phyloP scores from a whole-genome alignment of 2,797 vertebrate species.

The Crocodylus rhombifer region DNA sequence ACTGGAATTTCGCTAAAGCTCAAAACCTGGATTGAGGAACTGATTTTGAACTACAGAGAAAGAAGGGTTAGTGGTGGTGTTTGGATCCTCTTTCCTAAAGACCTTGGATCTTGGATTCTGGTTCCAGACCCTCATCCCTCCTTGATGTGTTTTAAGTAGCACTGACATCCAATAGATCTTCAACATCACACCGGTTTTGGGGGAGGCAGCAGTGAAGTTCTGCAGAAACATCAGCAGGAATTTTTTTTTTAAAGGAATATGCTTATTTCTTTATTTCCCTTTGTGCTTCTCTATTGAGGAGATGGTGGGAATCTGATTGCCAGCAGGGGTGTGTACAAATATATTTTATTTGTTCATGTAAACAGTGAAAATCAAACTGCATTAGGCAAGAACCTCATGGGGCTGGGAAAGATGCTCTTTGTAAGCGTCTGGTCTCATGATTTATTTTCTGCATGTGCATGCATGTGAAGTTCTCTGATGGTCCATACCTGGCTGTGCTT shows the following conservation, averaged over 20 bases:
- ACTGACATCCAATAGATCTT: background rate
- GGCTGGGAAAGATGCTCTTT: background rate
- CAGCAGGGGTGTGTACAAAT: background rate
- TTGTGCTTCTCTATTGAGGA: background rate
- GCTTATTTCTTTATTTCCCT: background rate
- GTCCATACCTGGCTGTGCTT: background rate
- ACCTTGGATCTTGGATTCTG: background rate
- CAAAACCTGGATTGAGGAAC: background rate
- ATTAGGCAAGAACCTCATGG: background rate
- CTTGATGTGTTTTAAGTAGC: slow-evolving; percentile 19
- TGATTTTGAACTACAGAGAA: background rate
- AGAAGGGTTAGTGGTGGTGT: background rate
- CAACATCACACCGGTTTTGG: background rate
- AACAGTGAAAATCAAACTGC: background rate
- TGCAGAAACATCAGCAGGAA: background rate
- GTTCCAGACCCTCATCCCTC: background rate
- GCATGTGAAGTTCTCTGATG: background rate
- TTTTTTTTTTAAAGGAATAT: background rate
- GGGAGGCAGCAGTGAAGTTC: slow-evolving; percentile 30
- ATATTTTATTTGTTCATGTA: background rate
- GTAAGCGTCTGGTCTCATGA: background rate
- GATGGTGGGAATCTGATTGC: slow-evolving; percentile 16
- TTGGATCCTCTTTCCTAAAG: slow-evolving; percentile 5
- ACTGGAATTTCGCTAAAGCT: background rate
- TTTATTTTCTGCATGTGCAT: background rate